Evolutionary conservation across 2,888 invertebrate species (phyloP).

Genomic region (Clivina fossor): DNA sequence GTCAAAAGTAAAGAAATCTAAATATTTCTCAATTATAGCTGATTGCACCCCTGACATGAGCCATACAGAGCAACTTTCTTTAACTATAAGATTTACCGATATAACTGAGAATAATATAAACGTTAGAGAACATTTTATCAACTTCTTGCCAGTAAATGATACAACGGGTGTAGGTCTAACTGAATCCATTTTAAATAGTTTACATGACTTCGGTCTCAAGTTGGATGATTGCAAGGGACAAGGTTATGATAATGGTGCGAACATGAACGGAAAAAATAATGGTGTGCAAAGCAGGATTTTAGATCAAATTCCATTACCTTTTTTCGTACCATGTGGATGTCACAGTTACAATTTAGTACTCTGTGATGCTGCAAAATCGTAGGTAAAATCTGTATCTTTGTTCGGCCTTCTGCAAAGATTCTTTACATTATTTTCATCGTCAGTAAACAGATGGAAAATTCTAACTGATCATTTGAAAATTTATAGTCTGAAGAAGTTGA

Average conservation of each 20-base stretch:
- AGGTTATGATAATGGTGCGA: slow-evolving; percentile 48
- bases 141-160: slow-evolving; percentile 35
- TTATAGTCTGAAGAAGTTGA: slow-evolving; percentile 42
- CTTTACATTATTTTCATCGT: slow-evolving; percentile 40
- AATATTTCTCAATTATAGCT: slow-evolving; percentile 43
- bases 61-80: slow-evolving; percentile 44
- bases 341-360: slow-evolving; percentile 36
- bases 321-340: slow-evolving; percentile 37
- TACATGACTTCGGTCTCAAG: slow-evolving; percentile 23
- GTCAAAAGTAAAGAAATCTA: slow-evolving; percentile 38
- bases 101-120: slow-evolving; percentile 38
- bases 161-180: slow-evolving; percentile 40
- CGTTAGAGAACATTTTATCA: slow-evolving; percentile 37
- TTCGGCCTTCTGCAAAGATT: slow-evolving; percentile 45
- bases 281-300: slow-evolving; percentile 46
- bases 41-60: slow-evolving; percentile 42
- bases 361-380: slow-evolving; percentile 39
- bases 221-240: slow-evolving; percentile 45
- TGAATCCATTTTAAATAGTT: slow-evolving; percentile 34
- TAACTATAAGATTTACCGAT: slow-evolving; percentile 40
- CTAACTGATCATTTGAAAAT: slow-evolving; percentile 42
- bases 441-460: slow-evolving; percentile 43
- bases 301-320: slow-evolving; percentile 37
- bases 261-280: slow-evolving; percentile 47
- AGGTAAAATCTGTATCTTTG: slow-evolving; percentile 45